Evolutionary conservation across 2,888 invertebrate genomes (phyloP).

Genomic region (Epirrhoe tristata): DNA sequence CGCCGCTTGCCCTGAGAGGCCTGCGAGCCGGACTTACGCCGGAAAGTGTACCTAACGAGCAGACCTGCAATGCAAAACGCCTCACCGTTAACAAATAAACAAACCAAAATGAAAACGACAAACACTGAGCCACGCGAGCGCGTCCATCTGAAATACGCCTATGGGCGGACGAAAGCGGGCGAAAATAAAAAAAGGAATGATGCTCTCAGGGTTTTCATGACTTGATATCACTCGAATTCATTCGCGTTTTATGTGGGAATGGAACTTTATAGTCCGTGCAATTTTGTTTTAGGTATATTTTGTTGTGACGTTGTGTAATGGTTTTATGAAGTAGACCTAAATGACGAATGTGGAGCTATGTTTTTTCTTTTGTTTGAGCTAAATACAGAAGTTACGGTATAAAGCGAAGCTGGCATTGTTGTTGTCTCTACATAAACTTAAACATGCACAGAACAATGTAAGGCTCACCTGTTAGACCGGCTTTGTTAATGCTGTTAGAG

Average conservation of each 20-base stretch:
- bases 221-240: constrained; percentile 72
- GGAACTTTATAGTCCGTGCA: constrained; percentile 61
- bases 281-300: constrained; percentile 55
- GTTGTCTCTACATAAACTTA: constrained; percentile 26
- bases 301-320: constrained; percentile 53
- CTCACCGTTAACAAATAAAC: constrained; percentile 82
- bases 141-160: constrained; percentile 83
- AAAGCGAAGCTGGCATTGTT: constrained; percentile 41
- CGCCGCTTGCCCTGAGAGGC: constrained; percentile 82
- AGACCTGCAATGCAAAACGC: constrained; percentile 86
- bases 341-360: constrained; percentile 55
- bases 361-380: constrained; percentile 63
- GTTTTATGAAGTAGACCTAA: constrained; percentile 55
- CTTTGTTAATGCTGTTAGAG: constrained; percentile 89
- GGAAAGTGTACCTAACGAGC: constrained; percentile 86
- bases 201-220: constrained; percentile 73
- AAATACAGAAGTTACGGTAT: constrained; percentile 65
- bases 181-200: constrained; percentile 73
- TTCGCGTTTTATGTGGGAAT: constrained; percentile 71
- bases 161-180: constrained; percentile 79
- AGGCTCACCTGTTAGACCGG: constrained; percentile 87
- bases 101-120: constrained; percentile 74
- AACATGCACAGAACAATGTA: constrained; percentile 21
- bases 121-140: constrained; percentile 73
- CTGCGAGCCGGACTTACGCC: constrained; percentile 85